Conservation (phyloP, 2,113 vertebrate genomes). For the Bombycilla garrulus region DNA sequence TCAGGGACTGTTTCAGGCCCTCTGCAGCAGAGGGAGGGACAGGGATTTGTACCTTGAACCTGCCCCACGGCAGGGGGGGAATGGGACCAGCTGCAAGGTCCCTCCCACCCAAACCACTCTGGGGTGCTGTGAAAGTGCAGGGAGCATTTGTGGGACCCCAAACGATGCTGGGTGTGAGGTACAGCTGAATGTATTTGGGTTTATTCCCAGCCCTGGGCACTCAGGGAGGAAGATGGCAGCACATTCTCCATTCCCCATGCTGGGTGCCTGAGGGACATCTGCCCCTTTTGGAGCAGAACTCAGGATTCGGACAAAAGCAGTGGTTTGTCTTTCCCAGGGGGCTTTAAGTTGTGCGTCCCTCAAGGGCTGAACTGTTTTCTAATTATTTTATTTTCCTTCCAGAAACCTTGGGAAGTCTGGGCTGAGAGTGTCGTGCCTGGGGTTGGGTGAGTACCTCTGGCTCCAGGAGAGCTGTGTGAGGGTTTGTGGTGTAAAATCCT, state of each 20-base stretch:
- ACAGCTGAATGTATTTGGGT: neutral
- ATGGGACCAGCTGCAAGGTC: rapidly evolving
- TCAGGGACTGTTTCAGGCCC: neutral
- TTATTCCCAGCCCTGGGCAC: neutral
- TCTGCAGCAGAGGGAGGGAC: neutral
- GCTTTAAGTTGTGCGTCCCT: neutral
- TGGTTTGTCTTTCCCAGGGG: rapidly evolving
- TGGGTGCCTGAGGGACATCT: rapidly evolving
- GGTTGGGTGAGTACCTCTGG: slow-evolving; percentile 83
- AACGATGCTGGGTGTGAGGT: rapidly evolving
- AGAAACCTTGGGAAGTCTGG: slow-evolving; percentile 97
- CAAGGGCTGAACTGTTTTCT: neutral
- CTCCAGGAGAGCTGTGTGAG: rapidly evolving
- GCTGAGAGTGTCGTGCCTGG: slow-evolving; percentile 91
- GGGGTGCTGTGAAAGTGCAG: neutral
- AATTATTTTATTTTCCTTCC: slow-evolving; percentile 50
- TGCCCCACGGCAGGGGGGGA: neutral
- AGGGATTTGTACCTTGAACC: neutral
- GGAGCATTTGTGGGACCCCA: neutral
- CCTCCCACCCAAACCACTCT: neutral
- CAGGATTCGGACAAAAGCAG: neutral
- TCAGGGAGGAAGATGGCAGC: neutral
- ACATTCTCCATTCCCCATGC: neutral
- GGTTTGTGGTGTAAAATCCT: rapidly evolving
- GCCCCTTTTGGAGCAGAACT: rapidly evolving